Percentiles rank a stretch among this genome's conserved stretches.
These are phyloP conservation scores for Chondrosia reniformis DNA, from an alignment of 37 sponge, comb jelly and placozoan genomes.

Conservation along the genomic window DNA sequence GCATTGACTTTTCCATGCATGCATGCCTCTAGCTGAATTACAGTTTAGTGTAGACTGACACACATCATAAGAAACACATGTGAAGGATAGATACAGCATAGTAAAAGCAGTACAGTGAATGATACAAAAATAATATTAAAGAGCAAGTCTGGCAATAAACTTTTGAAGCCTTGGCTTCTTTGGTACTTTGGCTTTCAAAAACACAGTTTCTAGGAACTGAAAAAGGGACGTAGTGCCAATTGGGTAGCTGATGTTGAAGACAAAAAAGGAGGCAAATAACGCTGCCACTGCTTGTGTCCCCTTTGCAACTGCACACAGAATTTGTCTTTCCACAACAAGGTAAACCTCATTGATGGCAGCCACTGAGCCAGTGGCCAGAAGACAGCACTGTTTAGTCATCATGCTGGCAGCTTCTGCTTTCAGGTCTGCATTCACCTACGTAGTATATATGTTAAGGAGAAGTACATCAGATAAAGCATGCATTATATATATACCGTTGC, in stretches of 20 bases:
- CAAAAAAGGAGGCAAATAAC: neutral
- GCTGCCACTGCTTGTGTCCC: neutral
- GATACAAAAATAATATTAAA: too few relatives aligned
- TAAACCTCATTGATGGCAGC: neutral
- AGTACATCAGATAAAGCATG: neutral
- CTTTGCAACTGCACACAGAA: neutral
- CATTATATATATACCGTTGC: neutral
- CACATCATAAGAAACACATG: too few relatives aligned
- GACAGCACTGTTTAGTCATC: neutral
- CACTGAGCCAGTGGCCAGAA: neutral
- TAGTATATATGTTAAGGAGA: neutral
- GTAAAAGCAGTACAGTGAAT: too few relatives aligned
- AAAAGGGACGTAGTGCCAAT: neutral
- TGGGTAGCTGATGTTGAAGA: too few relatives aligned
- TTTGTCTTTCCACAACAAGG: neutral
- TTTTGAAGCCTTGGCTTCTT: constrained; percentile 7
- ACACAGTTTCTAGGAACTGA: neutral
- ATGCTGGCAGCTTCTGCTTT: neutral
- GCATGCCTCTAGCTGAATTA: too few relatives aligned
- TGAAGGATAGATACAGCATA: too few relatives aligned
- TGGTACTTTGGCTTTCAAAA: neutral
- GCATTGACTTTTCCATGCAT: too few relatives aligned
- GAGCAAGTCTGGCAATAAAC: too few relatives aligned
- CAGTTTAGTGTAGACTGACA: too few relatives aligned
- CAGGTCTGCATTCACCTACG: neutral